phyloP scores from a whole-genome alignment of 2,797 vertebrate genomes.

The Salarias fasciatus region DNA sequence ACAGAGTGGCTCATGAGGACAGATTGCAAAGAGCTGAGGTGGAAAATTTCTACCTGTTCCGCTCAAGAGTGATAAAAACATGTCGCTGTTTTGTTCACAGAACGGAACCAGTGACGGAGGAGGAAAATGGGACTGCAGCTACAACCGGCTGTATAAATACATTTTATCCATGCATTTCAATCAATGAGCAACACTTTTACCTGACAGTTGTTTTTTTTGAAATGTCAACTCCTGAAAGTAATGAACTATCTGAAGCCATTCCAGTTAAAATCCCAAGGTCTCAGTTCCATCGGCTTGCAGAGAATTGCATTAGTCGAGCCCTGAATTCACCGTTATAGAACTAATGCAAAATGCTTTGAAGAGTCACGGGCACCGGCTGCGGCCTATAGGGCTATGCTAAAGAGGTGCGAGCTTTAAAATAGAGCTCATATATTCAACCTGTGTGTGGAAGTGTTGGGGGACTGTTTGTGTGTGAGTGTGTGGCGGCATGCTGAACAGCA shows the following conservation, averaged over 20 bases:
- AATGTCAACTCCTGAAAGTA: not conserved
- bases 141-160: slow-evolving; percentile 17
- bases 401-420: slow-evolving; percentile 31
- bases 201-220: slow-evolving; percentile 10
- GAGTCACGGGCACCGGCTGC: slow-evolving; percentile 3
- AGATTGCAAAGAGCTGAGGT: not conserved
- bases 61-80: slow-evolving; percentile 31
- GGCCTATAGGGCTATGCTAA: slow-evolving; percentile 26
- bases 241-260: slow-evolving; percentile 8
- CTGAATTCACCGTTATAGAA: not conserved
- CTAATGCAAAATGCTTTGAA: slow-evolving; percentile 36
- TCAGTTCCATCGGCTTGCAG: slow-evolving; percentile 21
- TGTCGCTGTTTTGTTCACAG: not conserved
- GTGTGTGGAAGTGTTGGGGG: slow-evolving; percentile 22
- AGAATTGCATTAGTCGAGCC: not conserved
- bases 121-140: not conserved
- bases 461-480: slow-evolving; percentile 15
- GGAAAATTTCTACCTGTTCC: slow-evolving; percentile 21
- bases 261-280: slow-evolving; percentile 10
- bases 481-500: slow-evolving; percentile 65
- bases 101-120: not conserved
- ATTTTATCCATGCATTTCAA: slow-evolving; percentile 22
- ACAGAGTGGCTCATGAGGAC: not conserved
- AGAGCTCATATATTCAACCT: slow-evolving; percentile 48
- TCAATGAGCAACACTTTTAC: slow-evolving; percentile 17